These are phyloP conservation scores for Cebus imitator DNA, from an alignment of 2,113 vertebrate genomes.

Conservation along the genomic window DNA sequence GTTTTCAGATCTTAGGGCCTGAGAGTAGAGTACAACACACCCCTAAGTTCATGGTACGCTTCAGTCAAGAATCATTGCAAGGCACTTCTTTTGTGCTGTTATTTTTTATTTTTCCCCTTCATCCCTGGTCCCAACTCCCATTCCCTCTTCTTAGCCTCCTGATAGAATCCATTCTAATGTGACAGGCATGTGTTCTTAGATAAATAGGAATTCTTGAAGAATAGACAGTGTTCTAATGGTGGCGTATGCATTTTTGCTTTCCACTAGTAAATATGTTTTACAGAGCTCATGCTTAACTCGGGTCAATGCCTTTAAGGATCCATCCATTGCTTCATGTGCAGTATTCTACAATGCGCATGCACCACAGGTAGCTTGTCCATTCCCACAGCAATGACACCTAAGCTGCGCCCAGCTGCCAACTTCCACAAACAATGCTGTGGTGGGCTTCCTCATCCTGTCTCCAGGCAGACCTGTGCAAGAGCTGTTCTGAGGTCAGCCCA, in stretches of 20 bases:
- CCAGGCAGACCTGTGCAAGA: background rate
- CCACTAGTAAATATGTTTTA: background rate
- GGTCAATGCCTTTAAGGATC: background rate
- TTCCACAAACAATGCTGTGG: background rate
- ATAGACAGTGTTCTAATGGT: background rate
- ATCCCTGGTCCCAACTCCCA: background rate
- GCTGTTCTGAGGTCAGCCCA: background rate
- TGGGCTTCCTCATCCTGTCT: background rate
- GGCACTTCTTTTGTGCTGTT: background rate
- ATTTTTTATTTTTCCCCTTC: background rate
- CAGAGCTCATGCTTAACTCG: background rate
- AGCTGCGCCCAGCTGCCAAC: background rate
- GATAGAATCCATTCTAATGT: background rate
- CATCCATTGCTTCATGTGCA: rapidly evolving
- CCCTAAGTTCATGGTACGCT: background rate
- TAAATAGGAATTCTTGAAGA: background rate
- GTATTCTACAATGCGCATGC: background rate
- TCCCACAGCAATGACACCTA: background rate
- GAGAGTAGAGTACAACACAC: background rate
- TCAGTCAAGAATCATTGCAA: background rate
- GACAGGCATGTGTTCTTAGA: too few species aligned
- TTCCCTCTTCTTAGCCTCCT: too few species aligned
- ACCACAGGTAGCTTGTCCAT: background rate
- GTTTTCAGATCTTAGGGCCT: background rate
- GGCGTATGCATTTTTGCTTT: background rate